These are phyloP conservation scores for Stramonita haemastoma DNA, from an alignment of 2,888 invertebrate genomes.

Conservation along the genomic window DNA sequence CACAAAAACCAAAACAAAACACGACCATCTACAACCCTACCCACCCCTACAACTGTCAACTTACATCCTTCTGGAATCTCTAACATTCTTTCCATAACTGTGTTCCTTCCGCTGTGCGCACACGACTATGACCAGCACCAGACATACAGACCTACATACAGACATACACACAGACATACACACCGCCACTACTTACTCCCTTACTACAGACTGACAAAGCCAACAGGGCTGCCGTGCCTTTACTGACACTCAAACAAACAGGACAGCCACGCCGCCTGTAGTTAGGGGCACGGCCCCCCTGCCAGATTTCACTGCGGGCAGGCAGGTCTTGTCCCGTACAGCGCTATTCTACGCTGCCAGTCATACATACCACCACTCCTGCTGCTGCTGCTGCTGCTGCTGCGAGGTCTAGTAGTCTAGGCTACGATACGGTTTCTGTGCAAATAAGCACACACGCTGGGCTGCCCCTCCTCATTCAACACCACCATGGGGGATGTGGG, in stretches of 20 bases:
- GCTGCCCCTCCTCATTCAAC: neutral
- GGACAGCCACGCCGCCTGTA: constrained; percentile 4
- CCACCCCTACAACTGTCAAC: neutral
- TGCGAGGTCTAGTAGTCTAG: no score
- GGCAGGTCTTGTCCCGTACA: no score
- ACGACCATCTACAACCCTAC: no score
- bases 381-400: no score
- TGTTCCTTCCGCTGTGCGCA: neutral
- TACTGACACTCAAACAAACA: constrained; percentile 25
- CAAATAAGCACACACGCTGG: constrained; percentile 27
- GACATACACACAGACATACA: neutral
- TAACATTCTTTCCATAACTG: neutral
- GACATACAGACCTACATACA: neutral
- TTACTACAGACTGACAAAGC: neutral
- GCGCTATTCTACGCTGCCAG: no score
- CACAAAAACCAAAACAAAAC: no score
- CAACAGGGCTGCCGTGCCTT: constrained; percentile 6
- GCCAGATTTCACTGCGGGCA: neutral
- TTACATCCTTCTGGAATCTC: neutral
- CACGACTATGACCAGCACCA: neutral
- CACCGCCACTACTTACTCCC: neutral
- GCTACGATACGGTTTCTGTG: neutral
- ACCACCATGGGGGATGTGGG: neutral
- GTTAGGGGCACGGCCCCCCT: constrained; percentile 29
- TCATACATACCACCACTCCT: neutral